Evolutionary conservation across 1,140 invertebrate genomes (phyloP).

Genomic region (Dreissena polymorpha): DNA sequence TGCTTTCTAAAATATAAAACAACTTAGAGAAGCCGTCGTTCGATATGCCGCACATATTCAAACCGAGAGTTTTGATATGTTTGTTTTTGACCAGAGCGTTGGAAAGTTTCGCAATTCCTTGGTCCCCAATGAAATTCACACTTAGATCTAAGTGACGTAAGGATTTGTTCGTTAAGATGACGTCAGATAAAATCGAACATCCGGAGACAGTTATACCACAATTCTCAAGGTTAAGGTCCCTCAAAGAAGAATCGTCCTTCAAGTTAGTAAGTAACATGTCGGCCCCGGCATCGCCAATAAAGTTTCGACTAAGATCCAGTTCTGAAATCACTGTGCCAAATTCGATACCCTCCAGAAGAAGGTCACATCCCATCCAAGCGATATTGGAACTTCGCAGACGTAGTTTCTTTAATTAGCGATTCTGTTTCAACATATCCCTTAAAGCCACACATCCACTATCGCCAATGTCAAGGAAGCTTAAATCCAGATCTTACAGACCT

Average conservation of each 20-base stretch:
- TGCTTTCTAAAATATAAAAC: conserved; percentile 73
- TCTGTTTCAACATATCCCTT: conserved; percentile 71
- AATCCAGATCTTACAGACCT: conserved; percentile 69
- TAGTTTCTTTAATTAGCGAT: conserved; percentile 70
- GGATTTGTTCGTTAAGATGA: conserved; percentile 70
- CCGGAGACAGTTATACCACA: conserved; percentile 72
- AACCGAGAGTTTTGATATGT: conserved; percentile 71
- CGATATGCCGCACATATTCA: conserved; percentile 78
- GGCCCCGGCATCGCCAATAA: conserved; percentile 69
- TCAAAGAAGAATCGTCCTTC: conserved; percentile 64
- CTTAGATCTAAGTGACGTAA: conserved; percentile 73
- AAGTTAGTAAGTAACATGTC: conserved; percentile 71
- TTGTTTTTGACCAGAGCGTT: conserved; percentile 71
- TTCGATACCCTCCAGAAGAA: conserved; percentile 68
- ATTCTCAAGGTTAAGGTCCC: conserved; percentile 75
- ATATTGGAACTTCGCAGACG: conserved; percentile 72
- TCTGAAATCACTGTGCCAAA: conserved; percentile 66
- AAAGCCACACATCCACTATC: conserved; percentile 69
- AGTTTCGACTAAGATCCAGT: conserved; percentile 73
- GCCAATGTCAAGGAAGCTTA: conserved; percentile 74
- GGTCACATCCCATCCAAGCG: conserved; percentile 70
- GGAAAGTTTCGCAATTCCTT: conserved; percentile 70
- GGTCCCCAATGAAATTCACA: conserved; percentile 74
- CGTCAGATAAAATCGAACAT: conserved; percentile 68
- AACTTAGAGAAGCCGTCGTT: conserved; percentile 76